These are phyloP conservation scores for Mactromeris polynyma DNA, from an alignment of 2,888 invertebrate species.

Conservation along the genomic window DNA sequence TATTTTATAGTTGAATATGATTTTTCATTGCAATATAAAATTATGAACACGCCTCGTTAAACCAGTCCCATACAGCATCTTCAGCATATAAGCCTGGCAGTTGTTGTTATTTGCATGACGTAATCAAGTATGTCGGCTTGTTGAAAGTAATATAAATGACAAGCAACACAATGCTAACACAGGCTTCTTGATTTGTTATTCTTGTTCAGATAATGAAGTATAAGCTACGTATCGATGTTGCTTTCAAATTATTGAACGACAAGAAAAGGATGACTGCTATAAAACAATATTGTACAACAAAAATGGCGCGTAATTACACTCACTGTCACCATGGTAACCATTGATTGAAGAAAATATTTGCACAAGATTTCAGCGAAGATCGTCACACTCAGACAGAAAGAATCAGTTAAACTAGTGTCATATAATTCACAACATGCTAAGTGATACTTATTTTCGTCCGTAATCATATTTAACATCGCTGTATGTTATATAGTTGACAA, in stretches of 20 bases:
- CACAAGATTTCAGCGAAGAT: not conserved
- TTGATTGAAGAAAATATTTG: constrained; percentile 12
- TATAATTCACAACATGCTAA: not conserved
- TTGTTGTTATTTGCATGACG: not conserved
- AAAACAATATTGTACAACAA: constrained; percentile 29
- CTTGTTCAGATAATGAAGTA: not conserved
- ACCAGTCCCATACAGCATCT: no score
- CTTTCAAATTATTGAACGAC: constrained; percentile 8
- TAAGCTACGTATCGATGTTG: not conserved
- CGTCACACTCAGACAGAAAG: not conserved
- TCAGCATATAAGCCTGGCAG: no score
- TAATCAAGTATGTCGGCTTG: not conserved
- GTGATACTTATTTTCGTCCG: not conserved
- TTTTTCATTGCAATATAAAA: no score
- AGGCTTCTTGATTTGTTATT: not conserved
- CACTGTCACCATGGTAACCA: constrained; percentile 38
- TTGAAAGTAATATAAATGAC: not conserved
- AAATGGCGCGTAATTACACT: constrained; percentile 46
- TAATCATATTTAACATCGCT: not conserved
- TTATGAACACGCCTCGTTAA: no score
- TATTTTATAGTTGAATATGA: no score
- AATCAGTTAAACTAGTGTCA: not conserved
- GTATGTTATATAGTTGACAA: no score
- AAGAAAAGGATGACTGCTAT: not conserved
- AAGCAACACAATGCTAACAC: not conserved